Evolutionary conservation across 1,140 invertebrate genomes (phyloP).

Genomic region (Trinorchestia longiramus): DNA sequence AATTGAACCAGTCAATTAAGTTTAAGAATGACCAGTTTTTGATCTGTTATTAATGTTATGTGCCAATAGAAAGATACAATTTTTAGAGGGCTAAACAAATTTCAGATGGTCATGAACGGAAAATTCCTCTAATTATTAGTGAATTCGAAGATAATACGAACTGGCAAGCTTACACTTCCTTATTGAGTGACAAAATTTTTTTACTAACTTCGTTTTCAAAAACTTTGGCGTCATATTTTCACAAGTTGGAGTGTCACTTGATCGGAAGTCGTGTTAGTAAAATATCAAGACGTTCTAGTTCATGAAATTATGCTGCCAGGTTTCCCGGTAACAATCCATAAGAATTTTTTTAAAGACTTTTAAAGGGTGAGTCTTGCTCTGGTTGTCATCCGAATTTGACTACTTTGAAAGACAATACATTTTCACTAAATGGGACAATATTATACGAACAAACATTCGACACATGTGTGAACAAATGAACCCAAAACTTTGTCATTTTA

Average conservation of each 20-base stretch:
- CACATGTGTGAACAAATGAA: neutral
- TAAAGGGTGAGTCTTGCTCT: too few species aligned
- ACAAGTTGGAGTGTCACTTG: too few species aligned
- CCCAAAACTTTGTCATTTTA: neutral
- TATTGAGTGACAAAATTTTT: too few species aligned
- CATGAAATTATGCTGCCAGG: too few species aligned
- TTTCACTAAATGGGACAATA: neutral
- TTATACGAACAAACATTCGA: neutral
- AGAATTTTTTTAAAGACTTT: too few species aligned
- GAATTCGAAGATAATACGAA: neutral
- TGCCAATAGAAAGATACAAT: neutral
- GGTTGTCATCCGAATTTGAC: too few species aligned
- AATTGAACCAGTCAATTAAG: neutral
- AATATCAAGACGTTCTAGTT: too few species aligned
- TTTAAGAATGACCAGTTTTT: neutral
- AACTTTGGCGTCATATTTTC: too few species aligned
- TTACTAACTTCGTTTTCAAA: too few species aligned
- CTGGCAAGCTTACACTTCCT: too few species aligned
- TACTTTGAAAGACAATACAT: neutral
- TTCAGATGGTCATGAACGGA: neutral
- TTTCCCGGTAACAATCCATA: too few species aligned
- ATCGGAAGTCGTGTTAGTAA: too few species aligned
- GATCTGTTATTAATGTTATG: neutral
- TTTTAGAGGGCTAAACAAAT: neutral
- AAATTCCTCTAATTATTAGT: neutral